Base-by-base conservation (phyloP, 2,888 invertebrate species). In the Phengaris alcon region DNA sequence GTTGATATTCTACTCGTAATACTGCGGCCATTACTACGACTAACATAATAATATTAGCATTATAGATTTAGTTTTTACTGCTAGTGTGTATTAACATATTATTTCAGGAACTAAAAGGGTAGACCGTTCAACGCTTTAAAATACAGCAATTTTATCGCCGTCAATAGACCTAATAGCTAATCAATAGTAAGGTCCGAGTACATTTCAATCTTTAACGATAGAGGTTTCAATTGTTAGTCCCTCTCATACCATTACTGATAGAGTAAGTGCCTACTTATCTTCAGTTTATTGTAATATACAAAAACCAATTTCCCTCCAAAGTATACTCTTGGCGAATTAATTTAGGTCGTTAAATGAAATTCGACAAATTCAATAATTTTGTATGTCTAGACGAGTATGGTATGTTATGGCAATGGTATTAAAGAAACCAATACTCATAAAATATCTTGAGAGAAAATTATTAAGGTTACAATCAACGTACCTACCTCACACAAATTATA, bases 381-480 rank as follows among this genome's bases (percentile, higher is more conserved):
- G 54, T 72, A 13, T 72, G 72, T 72, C 72, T 54, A 72, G 72
- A 72, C 72, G 10, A 51, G 9, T 51, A 4, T 51, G n/a, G n/a
- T n/a, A n/a, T n/a, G n/a, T n/a, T n/a, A n/a, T n/a, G n/a, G n/a
- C n/a, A 69, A 22, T 10, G 15, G n/a, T 10, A 69, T n/a, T 15
- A 10, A 9, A 51, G 51, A n/a, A 69, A 70, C 12, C 51, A 22
- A 48, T 70, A n/a, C 6, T 48, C 9, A 15, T 70, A 22, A 64
- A 64, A 22, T 8, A 22, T 7, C 4, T 10, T 64, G 22, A 9
- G 7, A 35, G 22, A 22, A 9, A 22, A 10, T 6, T 22, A 9
- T 64, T 64, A 22, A 13, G 13, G 5, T 48, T 48, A 7, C 3
- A 48, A 48, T 48, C 7, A 7, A 48, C 48, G 2, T 35, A 35